These are phyloP conservation scores for Steatornis caripensis DNA, from an alignment of 2,113 vertebrate species.

Conservation along the genomic window DNA sequence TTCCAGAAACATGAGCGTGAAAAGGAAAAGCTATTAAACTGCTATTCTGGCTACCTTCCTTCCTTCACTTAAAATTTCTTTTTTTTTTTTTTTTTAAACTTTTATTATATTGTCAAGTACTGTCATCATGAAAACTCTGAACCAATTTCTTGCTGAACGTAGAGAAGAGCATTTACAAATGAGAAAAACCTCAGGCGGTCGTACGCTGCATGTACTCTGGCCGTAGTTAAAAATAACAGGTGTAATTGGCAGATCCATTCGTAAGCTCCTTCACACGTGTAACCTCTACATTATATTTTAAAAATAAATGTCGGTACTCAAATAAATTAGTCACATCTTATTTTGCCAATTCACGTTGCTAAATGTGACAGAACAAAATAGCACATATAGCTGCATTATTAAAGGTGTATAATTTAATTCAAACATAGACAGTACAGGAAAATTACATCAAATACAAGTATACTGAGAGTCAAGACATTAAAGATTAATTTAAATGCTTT, in stretches of 20 bases:
- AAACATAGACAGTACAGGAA: background rate
- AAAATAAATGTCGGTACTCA: background rate
- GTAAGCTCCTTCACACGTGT: background rate
- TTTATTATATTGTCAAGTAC: background rate
- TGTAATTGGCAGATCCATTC: background rate
- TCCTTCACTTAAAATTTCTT: background rate
- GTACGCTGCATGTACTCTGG: accelerated
- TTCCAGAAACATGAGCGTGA: background rate
- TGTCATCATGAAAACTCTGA: background rate
- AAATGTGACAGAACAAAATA: background rate
- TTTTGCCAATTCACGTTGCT: background rate
- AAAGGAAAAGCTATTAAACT: background rate
- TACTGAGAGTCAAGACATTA: background rate
- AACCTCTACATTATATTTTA: background rate
- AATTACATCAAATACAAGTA: background rate
- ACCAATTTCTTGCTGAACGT: background rate
- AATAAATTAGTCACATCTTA: background rate
- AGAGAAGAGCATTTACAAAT: background rate
- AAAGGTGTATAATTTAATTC: background rate
- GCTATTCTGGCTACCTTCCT: background rate
- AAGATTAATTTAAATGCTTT: background rate
- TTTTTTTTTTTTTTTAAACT: background rate
- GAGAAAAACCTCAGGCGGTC: background rate
- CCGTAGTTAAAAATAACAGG: background rate
- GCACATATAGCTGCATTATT: background rate